Evolutionary conservation across 2,888 invertebrate species (phyloP).

Genomic region (Tenthredo livida): DNA sequence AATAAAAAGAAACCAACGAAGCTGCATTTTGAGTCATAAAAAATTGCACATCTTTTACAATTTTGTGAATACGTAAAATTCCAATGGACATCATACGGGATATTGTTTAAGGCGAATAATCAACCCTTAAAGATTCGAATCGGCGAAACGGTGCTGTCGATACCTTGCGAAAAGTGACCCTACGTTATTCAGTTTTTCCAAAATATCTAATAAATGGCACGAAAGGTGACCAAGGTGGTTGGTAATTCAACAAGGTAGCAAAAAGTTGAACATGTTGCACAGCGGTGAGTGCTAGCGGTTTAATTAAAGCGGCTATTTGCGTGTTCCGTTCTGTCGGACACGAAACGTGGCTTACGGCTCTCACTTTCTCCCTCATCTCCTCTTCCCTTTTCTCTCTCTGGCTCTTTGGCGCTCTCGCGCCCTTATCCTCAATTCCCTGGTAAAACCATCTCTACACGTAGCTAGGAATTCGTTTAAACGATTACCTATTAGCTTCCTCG

Average conservation of each 20-base stretch:
- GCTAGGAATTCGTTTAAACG: constrained; percentile 45
- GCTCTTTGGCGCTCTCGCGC: background rate
- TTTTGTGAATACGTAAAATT: background rate
- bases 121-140: too few species aligned
- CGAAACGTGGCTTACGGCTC: constrained; percentile 50
- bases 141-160: too few species aligned
- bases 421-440: background rate
- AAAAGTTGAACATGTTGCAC: constrained; percentile 53
- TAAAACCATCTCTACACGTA: constrained; percentile 34
- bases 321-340: constrained; percentile 57
- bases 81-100: background rate
- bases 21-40: too few species aligned
- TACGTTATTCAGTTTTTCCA: background rate
- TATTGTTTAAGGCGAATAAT: background rate
- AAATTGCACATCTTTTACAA: too few species aligned
- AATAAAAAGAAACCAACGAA: too few species aligned
- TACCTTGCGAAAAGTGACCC: too few species aligned
- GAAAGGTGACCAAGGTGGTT: background rate
- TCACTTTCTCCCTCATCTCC: constrained; percentile 7
- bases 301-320: constrained; percentile 61
- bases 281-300: constrained; percentile 52
- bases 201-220: background rate
- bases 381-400: background rate
- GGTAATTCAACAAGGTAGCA: constrained; percentile 2
- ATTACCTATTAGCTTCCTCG: constrained; percentile 41